Evolutionary conservation across 2,888 invertebrate species (phyloP).

Genomic region (Nematopogon swammerdamellus): DNA sequence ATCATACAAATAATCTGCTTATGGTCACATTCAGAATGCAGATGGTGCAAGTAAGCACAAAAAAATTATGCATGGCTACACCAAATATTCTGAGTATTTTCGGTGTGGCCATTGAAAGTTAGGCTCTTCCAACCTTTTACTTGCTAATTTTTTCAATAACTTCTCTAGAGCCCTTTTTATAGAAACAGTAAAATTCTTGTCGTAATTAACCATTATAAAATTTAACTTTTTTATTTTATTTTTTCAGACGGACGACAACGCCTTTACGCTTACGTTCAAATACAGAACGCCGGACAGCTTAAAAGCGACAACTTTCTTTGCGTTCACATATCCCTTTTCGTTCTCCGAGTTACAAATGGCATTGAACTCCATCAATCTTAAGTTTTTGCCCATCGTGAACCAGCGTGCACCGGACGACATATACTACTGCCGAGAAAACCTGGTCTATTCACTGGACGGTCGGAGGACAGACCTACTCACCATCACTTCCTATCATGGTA

Average conservation of each 20-base stretch:
- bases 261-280: constrained; percentile 72
- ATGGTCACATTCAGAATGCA: no score
- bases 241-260: constrained; percentile 66
- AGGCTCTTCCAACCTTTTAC: no score
- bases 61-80: no score
- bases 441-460: constrained; percentile 74
- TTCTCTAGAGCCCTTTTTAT: no score
- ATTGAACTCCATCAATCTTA: constrained; percentile 64
- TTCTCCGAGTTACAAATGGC: constrained; percentile 77
- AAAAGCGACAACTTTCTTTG: constrained; percentile 76
- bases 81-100: no score
- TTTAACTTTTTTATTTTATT: constrained; percentile 4
- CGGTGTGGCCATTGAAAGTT: no score
- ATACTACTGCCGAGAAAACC: constrained; percentile 80
- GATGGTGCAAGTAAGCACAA: no score
- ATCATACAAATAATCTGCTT: no score
- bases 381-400: constrained; percentile 42
- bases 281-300: constrained; percentile 67
- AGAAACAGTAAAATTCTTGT: no score
- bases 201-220: not conserved
- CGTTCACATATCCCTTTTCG: constrained; percentile 89
- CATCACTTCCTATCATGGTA: constrained; percentile 76
- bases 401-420: constrained; percentile 60
- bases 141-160: no score
- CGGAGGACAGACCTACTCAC: constrained; percentile 79